Base-by-base conservation (phyloP, 2,113 vertebrate species). In the Nibea coibor region DNA sequence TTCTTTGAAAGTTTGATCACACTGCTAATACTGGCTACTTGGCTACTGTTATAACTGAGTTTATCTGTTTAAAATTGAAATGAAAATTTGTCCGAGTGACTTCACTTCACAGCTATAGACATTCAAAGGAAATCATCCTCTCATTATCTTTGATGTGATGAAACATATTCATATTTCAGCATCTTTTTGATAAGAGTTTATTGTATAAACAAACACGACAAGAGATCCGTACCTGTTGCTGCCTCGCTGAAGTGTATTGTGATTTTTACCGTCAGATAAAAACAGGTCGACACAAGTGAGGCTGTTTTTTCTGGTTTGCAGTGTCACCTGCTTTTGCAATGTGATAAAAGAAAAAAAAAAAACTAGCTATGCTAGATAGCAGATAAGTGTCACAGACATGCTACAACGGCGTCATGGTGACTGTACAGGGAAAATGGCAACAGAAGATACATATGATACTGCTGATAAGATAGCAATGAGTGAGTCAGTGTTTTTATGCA, bases 1-100 rank as follows among this genome's bases (percentile, higher is more conserved):
- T 53, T 4, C 26, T 39, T 4, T 3, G n/a, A 56, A 31, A 91
- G 78, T 39, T 71, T 43, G 12, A 90, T 24, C 71, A 90, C 81
- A 63, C 82, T 73, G 70, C 90, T 81, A 51, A 61, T 67, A 17
- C 82, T 89, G 63, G 85, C 83, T 50, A 89, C 77, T 54, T 90
- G 90, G 71, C 87, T 88, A 7, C 64, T 72, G 70, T 72, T 47
- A 43, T 59, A 72, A 24, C 42, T 48, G 39, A 72, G 76, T 51
- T 86, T 88, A 19, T 81, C 53, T 15, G 83, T n/a, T n/a, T n/a
- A n/a, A n/a, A n/a, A n/a, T 39, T 8, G 7, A 35, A 35, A 35
- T 8, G 35, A 8, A 35, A 8, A 6, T 35, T 35, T 39, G 35
- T 35, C 31, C 8, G 31, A 7, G 31, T 35, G 35, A 35, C 35